Evolutionary conservation across 1,140 invertebrate species (phyloP), one percentile per base, ranked within the genome.

Genomic region (Platyscapa corneri): DNA sequence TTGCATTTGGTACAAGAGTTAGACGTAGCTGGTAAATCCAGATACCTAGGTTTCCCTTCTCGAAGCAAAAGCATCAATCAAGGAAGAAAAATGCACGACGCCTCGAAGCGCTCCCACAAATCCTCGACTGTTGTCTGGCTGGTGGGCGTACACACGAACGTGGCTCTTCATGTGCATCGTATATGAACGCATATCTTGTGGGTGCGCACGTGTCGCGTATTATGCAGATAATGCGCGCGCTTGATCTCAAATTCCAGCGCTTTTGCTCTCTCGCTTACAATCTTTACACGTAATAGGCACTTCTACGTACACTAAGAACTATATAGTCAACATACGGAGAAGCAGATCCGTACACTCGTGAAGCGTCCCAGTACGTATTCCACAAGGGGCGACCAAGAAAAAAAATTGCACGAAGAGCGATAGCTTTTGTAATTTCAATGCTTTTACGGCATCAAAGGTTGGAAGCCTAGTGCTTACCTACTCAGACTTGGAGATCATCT

Each of bases 191-290:
- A 37, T 23, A 30, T 60, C 53, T 37, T 20, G 42, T 27, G 46
- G 42, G 30, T 37, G 64, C 70, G 18, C 70, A 83, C 81, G 81
- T 83, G 81, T 83, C 70, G 42, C 81, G 37, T 64, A 56, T 75
- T 75, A 83, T 83, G 81, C 81, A 83, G 81, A 83, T 83, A 42
- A 67, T 72, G 18, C 49, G 16, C 49, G 49, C 49, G 67, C 80
- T n/a, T 30, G 70, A 77, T 76, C 72, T 83, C 82, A 67, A 83
- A 83, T 83, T 83, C 82, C 82, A 75, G 7, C 67, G 70, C 32
- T 76, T 77, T 60, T 27, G 72, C 82, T 56, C 34, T 32, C 34
- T 39, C 67, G 67, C 67, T 34, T 16, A 20, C 37, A 39, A 72
- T 72, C 67, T 39, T 72, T 72, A 72, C 67, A 10, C 67, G 67